Conservation (phyloP, 2,888 invertebrate genomes). For the Pyrocoelia pectoralis region DNA sequence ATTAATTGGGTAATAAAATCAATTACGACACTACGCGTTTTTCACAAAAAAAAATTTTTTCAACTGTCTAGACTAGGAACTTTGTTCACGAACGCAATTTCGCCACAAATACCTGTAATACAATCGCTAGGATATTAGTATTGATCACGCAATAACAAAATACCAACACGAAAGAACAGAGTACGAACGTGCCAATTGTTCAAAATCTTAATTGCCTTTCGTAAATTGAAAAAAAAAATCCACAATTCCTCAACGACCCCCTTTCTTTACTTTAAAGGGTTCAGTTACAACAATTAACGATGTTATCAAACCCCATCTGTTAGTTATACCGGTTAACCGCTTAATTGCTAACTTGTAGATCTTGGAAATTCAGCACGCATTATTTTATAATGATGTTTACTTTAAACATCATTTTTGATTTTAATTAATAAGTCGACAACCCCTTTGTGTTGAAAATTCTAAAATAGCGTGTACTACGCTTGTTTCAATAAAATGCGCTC, state of each 20-base stretch:
- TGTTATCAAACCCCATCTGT: conserved; percentile 35
- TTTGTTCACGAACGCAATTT: not conserved
- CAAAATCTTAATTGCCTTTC: not conserved
- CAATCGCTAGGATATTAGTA: not conserved
- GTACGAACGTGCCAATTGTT: not conserved
- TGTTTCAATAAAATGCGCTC: not conserved
- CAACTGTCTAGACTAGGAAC: not conserved
- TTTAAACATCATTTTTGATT: not conserved
- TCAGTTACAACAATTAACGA: conserved; percentile 33
- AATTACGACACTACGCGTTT: not conserved
- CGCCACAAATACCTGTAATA: not conserved
- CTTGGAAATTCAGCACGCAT: conserved; percentile 1
- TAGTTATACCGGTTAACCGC: conserved; percentile 28
- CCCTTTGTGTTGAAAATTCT: not conserved
- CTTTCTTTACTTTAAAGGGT: conserved; percentile 25
- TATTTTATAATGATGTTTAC: not conserved
- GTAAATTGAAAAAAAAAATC: not conserved
- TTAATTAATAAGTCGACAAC: not conserved
- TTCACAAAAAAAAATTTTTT: not conserved
- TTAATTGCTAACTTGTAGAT: conserved; percentile 27
- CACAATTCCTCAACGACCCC: not conserved
- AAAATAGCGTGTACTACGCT: not conserved
- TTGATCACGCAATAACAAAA: not conserved
- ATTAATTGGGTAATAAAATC: no score
- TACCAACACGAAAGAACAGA: not conserved